Conservation (phyloP, 1,140 invertebrate species). For the Hycleus cichorii region DNA sequence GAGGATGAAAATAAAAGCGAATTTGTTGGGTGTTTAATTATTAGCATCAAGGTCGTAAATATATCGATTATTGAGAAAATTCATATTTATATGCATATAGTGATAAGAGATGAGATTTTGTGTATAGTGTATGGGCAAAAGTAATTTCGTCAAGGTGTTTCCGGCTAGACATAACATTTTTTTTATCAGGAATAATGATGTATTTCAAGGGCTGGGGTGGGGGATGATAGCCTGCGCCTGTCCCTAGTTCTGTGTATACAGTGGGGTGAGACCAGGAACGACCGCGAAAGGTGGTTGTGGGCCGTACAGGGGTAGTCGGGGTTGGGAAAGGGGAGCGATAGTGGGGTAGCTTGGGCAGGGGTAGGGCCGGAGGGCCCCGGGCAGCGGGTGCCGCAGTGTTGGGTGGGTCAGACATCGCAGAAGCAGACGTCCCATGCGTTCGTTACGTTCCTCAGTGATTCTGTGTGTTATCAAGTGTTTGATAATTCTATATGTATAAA, state of each 20-base stretch:
- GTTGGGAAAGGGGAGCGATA: constrained; percentile 25
- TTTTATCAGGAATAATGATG: too few relatives aligned
- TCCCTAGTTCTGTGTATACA: constrained; percentile 11
- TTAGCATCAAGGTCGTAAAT: too few relatives aligned
- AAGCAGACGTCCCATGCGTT: constrained; percentile 27
- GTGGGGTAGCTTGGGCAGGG: constrained; percentile 29
- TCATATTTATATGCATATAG: too few relatives aligned
- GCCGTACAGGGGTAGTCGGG: constrained; percentile 28
- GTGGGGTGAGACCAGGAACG: constrained; percentile 23
- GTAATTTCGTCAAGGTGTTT: too few relatives aligned
- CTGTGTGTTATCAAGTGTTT: not conserved
- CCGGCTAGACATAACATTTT: too few relatives aligned
- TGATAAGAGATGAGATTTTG: too few relatives aligned
- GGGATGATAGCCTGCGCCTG: constrained; percentile 5
- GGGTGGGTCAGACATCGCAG: constrained; percentile 42
- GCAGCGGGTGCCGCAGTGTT: constrained; percentile 41
- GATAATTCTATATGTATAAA: too few relatives aligned
- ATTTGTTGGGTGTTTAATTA: too few relatives aligned
- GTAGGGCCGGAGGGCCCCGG: constrained; percentile 34
- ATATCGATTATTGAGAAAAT: too few relatives aligned
- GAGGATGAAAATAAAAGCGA: too few relatives aligned
- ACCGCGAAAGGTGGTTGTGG: constrained; percentile 26
- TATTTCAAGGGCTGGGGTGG: not conserved
- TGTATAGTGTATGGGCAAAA: too few relatives aligned
- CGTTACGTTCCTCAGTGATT: constrained; percentile 12